A percentile compares a stretch with the other conserved stretches of the same genome.
These are phyloP conservation scores for Tangara arthus DNA, from an alignment of 2,797 vertebrate species.

Conservation along the genomic window DNA sequence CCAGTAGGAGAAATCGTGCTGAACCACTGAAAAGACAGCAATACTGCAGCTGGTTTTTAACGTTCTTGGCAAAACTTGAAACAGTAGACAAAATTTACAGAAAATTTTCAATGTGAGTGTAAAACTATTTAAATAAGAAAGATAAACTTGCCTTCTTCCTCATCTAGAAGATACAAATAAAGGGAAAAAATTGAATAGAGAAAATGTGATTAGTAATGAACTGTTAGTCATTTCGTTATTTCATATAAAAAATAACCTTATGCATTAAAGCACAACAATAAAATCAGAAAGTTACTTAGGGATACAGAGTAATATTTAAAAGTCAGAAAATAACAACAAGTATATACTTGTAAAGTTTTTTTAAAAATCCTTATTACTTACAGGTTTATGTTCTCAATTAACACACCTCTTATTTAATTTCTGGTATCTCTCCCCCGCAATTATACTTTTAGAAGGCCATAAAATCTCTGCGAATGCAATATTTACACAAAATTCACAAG, in stretches of 20 bases:
- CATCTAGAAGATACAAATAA: slow-evolving; percentile 83
- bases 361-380: not conserved
- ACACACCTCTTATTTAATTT: not conserved
- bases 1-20: not conserved
- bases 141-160: slow-evolving; percentile 90
- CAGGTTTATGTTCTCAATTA: not conserved
- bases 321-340: not conserved
- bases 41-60: not conserved
- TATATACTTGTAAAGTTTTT: not conserved
- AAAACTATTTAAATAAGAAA: slow-evolving; percentile 54
- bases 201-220: slow-evolving; percentile 71
- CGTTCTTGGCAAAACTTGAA: not conserved
- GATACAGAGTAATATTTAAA: not conserved
- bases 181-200: slow-evolving; percentile 68
- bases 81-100: slow-evolving; percentile 4
- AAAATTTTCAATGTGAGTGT: not conserved
- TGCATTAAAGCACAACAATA: not conserved
- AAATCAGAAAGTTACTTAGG: not conserved
- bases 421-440: not conserved
- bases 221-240: slow-evolving; percentile 58
- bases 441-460: not conserved
- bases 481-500: not conserved
- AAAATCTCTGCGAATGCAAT: not conserved
- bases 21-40: not conserved
- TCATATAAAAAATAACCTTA: slow-evolving; percentile 48